Evolutionary conservation across 2,113 vertebrate species (phyloP), one percentile per base, ranked within the genome.

Genomic region (Callaeas wilsoni): DNA sequence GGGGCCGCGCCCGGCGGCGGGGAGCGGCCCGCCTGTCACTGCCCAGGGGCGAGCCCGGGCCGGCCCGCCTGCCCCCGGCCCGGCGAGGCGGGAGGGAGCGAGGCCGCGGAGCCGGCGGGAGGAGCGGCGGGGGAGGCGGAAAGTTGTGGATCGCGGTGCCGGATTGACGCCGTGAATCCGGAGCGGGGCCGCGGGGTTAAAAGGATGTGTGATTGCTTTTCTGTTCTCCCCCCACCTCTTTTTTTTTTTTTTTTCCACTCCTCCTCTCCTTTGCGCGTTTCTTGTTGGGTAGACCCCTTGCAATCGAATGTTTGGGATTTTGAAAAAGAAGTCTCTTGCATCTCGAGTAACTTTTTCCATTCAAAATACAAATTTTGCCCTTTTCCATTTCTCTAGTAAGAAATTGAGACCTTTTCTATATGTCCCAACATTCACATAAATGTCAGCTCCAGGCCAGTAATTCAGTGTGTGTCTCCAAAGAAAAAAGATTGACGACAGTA

Each of bases 171-270:
- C 35, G 33, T 35, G 85, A 37, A 57, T 44, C 46, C 47, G 39
- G 77, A 75, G 87, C 53, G 59, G 56, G 86, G 83, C 78, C 39
- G 78, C 37, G 69, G 74, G 87, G 74, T 84, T 91, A 82, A 67
- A 84, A 78, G 91, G 88, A 85, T 89, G 70, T 89, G 70, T 89
- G 88, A 64, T 82, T 87, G 74, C 89, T 84, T 80, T 87, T 84
- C 42, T 89, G 20, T 83, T 50, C 29, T 46, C 5, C 33, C 32
- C 22, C 33, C 41, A 14, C 35, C 35, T 13, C 21, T 14, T 25
- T 19, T 33, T 33, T 39, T 57, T 33, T 39, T 57, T 46, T 26
- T 33, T 4, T 4, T 1, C 2, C 9, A 12, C 37, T 8, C 35
- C 60, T 32, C 56, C 37, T 59, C 75, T 56, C 53, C 23, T 32